Conservation (phyloP, 1,140 invertebrate species). For the Drosophila leontia region DNA sequence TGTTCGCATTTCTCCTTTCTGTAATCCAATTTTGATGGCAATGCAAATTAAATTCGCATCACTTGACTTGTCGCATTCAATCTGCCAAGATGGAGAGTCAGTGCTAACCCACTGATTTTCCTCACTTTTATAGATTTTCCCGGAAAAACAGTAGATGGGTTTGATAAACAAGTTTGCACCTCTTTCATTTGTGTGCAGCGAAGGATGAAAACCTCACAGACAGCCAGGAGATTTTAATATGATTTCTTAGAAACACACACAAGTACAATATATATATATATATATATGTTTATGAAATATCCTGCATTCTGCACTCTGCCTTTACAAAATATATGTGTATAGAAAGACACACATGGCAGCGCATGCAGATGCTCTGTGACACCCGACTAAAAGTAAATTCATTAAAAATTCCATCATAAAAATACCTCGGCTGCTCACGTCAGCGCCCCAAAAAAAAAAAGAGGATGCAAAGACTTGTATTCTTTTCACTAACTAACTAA, state of each 20-base stretch:
- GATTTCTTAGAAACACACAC: constrained; percentile 28
- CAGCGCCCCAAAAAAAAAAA: constrained; percentile 10
- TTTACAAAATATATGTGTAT: constrained; percentile 6
- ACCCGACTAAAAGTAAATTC: constrained; percentile 80
- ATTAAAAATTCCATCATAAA: constrained; percentile 83
- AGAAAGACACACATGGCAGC: constrained; percentile 26
- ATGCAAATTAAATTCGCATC: constrained; percentile 79
- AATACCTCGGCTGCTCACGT: constrained; percentile 54
- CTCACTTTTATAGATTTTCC: constrained; percentile 11
- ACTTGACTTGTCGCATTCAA: constrained; percentile 81
- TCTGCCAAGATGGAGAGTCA: constrained; percentile 61
- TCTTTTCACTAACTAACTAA: constrained; percentile 77
- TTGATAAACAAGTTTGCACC: constrained; percentile 80
- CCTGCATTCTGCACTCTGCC: constrained; percentile 5
- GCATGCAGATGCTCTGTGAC: constrained; percentile 65
- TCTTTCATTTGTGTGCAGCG: constrained; percentile 70
- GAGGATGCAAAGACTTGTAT: constrained; percentile 48
- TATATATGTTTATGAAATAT: neutral
- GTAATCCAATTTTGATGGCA: constrained; percentile 72
- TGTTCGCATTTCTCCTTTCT: constrained; percentile 27
- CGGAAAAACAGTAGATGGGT: constrained; percentile 49
- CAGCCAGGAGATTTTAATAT: constrained; percentile 36
- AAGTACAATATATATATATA: neutral
- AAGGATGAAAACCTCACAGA: constrained; percentile 36
- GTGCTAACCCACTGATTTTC: constrained; percentile 1